Evolutionary conservation across 2,888 invertebrate genomes (phyloP), one percentile per base, ranked within the genome.

Genomic region (Lasioglossum morio): DNA sequence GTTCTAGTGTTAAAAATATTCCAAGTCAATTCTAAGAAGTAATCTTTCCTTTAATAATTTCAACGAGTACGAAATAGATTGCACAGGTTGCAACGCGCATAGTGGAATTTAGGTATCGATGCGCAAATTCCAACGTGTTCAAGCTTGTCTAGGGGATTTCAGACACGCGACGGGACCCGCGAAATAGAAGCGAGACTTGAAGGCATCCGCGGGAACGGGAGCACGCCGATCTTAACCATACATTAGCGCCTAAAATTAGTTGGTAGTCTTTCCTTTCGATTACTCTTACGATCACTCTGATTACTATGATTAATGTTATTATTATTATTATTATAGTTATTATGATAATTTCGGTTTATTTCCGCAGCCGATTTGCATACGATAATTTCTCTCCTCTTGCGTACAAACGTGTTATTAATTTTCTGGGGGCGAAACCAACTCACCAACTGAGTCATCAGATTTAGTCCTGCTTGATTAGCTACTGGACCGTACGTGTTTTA

Each of bases 391-490:
- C 83, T 77, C 78, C 85, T 89, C 84, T 82, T 84, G 77, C 77
- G 84, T 83, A 79, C 63, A 34, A n/a, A 43, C 57, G 72, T 77
- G 57, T 80, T 77, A 70, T 40, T 70, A 70, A 66, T 87, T 81
- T 79, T 82, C 80, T 90, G 72, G 87, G 86, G 85, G 87, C 79
- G 78, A 89, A 77, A 79, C 88, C 79, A 84, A 84, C 82, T 77
- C 69, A 81, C 74, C 73, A 81, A 81, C 37, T 89, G 87, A 90
- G 85, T 92, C 90, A 90, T 88, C 78, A 69, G 40, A 70, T 70
- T 85, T 93, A 93, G 91, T 93, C 92, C 90, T 92, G 94, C 94
- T 94, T 94, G 87, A 92, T 83, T 93, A 93, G 93, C 92, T 91
- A 77, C 91, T 88, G 88, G 89, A 89, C 78, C 82, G 90, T 91